Evolutionary conservation across 2,888 invertebrate genomes (phyloP), one percentile per base, ranked within the genome.

Genomic region (Rutpela maculata): DNA sequence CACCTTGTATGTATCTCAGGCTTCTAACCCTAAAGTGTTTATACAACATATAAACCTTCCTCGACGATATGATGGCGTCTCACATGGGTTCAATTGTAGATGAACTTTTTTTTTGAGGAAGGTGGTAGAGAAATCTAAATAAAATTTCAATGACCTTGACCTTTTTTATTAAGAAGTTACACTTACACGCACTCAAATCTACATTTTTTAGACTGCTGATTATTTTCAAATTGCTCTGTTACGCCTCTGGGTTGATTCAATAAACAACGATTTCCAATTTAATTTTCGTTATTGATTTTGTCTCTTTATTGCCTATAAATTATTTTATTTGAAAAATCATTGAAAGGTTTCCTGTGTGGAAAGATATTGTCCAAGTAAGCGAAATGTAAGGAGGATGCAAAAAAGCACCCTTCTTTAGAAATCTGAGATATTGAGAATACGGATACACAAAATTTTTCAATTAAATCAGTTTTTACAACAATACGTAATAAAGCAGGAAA

Each of bases 291-390:
- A 65, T 43, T 65, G 65, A 18, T 22, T 43, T 19, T 31, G 17
- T 15, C 43, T 10, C n/a, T 65, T 65, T 65, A 65, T 65, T 65
- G 65, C 43, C 65, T 38, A 65, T 65, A 65, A 65, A 43, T 65
- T 65, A 50, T 43, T 65, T 50, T n/a, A 50, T 50, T 50, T 4
- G 50, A 43, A 6, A n/a, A 50, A 43, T 43, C 18, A 43, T 65
- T 43, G 43, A 65, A 43, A 19, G 18, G 65, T 31, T n/a, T n/a
- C 35, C 38, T 63, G 38, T 43, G 65, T 43, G 65, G 18, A 63
- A 63, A 63, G 5, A 35, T 62, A n/a, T 43, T 43, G 43, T 43
- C 65, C 19, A 19, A 65, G 43, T 18, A 22, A 65, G 38, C 4
- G 11, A 43, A 18, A 17, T 19, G 17, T 15, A 7, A 18, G 5